A percentile compares a stretch with the other conserved stretches of the same genome.
Evolutionary conservation across 1,140 invertebrate genomes (phyloP).

Genomic region (Caerostris darwini): DNA sequence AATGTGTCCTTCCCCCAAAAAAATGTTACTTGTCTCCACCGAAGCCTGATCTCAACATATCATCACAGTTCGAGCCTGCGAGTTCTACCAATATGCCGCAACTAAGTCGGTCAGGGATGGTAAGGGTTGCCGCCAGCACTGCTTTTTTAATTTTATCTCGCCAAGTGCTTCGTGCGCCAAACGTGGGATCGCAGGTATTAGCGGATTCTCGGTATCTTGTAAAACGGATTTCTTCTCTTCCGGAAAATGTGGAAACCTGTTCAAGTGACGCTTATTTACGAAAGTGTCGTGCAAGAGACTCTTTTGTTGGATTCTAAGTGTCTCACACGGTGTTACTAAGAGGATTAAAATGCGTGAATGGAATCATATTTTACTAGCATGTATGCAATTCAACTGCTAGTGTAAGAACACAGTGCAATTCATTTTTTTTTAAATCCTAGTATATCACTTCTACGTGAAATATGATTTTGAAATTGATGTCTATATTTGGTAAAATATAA

Average conservation of each 20-base stretch:
- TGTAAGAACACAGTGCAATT: too few relatives aligned
- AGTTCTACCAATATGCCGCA: constrained; percentile 25
- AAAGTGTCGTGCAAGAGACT: not conserved
- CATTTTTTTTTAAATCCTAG: too few relatives aligned
- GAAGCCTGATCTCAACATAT: not conserved
- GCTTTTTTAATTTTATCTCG: not conserved
- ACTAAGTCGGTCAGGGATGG: constrained; percentile 73
- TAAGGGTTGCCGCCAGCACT: constrained; percentile 35
- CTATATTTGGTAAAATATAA: too few relatives aligned
- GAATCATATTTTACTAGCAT: too few relatives aligned
- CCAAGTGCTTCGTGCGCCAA: constrained; percentile 19
- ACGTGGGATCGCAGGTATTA: not conserved
- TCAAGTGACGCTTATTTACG: not conserved
- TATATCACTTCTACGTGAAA: too few relatives aligned
- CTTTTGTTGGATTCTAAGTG: not conserved
- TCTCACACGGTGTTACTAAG: not conserved
- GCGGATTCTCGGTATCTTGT: not conserved
- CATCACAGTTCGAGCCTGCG: not conserved
- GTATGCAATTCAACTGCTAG: too few relatives aligned
- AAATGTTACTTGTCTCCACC: not conserved
- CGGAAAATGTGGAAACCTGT: not conserved
- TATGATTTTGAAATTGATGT: too few relatives aligned
- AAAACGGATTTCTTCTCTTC: not conserved
- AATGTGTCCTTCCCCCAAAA: not conserved
- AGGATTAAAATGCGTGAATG: too few relatives aligned